These are phyloP conservation scores for Acanthopagrus latus DNA, from an alignment of 2,797 vertebrate genomes.

Conservation along the genomic window DNA sequence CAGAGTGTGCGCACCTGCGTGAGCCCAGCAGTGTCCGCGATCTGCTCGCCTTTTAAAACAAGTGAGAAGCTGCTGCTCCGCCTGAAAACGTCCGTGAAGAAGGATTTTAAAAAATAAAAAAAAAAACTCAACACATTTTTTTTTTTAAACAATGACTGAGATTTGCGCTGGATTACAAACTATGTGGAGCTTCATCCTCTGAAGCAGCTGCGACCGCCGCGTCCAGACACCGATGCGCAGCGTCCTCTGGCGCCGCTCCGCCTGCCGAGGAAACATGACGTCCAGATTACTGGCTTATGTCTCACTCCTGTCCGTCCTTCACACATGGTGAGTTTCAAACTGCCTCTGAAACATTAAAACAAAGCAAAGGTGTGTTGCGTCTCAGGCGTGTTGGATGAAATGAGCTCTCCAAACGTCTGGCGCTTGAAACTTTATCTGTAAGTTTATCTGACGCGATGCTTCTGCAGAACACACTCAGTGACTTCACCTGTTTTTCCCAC, in stretches of 20 bases:
- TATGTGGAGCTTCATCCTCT: constrained; percentile 46
- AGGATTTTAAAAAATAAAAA: constrained; percentile 2
- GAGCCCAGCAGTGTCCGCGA: constrained; percentile 52
- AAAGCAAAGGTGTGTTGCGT: neutral
- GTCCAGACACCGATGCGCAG: constrained; percentile 51
- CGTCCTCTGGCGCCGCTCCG: constrained; percentile 58
- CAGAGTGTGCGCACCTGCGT: constrained; percentile 75
- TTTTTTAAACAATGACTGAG: constrained; percentile 45
- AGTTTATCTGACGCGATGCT: constrained; percentile 2
- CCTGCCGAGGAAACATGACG: constrained; percentile 84
- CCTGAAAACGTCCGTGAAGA: constrained; percentile 17
- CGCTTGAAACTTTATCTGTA: constrained; percentile 44
- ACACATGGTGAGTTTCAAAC: constrained; percentile 87
- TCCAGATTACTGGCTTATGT: constrained; percentile 84
- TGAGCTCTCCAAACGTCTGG: neutral
- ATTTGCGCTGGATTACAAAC: constrained; percentile 78
- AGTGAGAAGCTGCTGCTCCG: constrained; percentile 66
- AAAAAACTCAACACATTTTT: constrained; percentile 20
- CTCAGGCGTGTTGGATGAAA: neutral
- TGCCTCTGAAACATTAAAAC: no score
- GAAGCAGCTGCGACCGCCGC: constrained; percentile 57
- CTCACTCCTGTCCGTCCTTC: constrained; percentile 89
- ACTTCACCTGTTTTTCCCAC: neutral
- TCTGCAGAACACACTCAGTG: neutral
- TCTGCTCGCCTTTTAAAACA: constrained; percentile 38